Evolutionary conservation across 2,888 invertebrate species (phyloP), one percentile per base, ranked within the genome.

Genomic region (Calephelis perditalis): DNA sequence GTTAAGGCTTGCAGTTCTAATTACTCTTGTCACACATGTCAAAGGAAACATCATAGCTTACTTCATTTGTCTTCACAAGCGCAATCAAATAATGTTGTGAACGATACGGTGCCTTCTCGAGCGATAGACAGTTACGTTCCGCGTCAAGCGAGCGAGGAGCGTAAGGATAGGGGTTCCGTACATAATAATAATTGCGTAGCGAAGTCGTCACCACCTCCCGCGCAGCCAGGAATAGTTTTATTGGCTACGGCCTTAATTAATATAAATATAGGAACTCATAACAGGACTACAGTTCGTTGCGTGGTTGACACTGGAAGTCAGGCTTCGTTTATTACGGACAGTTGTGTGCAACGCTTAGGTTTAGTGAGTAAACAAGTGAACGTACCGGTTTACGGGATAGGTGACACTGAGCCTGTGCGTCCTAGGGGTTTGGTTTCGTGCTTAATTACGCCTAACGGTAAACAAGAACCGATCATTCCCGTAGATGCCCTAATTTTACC

Each of bases 21-120:
- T 46, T 57, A 44, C 15, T 15, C 45, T 35, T 57, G 44, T 26
- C 36, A 10, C 11, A 12, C 35, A 46, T 57, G 44, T 44, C 45
- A 10, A 0, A 57, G 45, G 45, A 43, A 11, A 45, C 45, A 57
- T 44, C 57, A 57, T 57, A 15, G 7, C 10, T 45, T 57, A 6
- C 44, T 57, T 57, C 45, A 46, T 57, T 57, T 57, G 5, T 11
- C 57, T 12, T 10, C 7, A 15, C 12, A 43, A 8, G 11, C 43
- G 8, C 3, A 5, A 45, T 9, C 43, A 12, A n/a, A 9, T 26
- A 7, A n/a, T n/a, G n/a, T n/a, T n/a, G n/a, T n/a, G n/a, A n/a
- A n/a, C n/a, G n/a, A n/a, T n/a, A n/a, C n/a, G n/a, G n/a, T n/a
- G n/a, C n/a, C n/a, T n/a, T n/a, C n/a, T n/a, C n/a, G n/a, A n/a